These are phyloP conservation scores for Lycophotia porphyrea DNA, from an alignment of 2,888 invertebrate species.

Conservation along the genomic window DNA sequence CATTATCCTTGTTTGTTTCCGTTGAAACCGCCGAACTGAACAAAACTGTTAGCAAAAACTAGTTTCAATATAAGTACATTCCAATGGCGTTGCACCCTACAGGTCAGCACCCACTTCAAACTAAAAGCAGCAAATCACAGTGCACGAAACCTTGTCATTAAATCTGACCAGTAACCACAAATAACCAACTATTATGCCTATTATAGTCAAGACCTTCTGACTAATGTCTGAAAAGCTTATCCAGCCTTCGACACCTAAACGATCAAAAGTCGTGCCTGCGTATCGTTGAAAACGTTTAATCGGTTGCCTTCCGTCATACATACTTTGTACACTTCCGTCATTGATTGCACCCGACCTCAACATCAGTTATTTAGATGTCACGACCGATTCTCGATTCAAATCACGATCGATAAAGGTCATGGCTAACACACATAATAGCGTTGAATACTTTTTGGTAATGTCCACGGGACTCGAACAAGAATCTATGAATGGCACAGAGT, in stretches of 20 bases:
- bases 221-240: conserved; percentile 61
- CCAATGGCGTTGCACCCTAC: conserved; percentile 27
- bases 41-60: neutral
- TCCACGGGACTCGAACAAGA: conserved; percentile 67
- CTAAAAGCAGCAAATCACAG: conserved; percentile 53
- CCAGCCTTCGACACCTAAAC: conserved; percentile 72
- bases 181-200: conserved; percentile 57
- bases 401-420: conserved; percentile 87
- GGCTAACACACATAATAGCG: conserved; percentile 78
- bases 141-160: conserved; percentile 55
- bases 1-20: no score
- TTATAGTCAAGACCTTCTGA: conserved; percentile 63
- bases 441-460: conserved; percentile 72
- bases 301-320: conserved; percentile 81
- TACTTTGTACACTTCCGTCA: conserved; percentile 82
- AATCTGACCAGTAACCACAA: conserved; percentile 48
- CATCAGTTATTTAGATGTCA: conserved; percentile 87
- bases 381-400: conserved; percentile 80
- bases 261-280: conserved; percentile 69
- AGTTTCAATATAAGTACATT: neutral
- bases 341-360: conserved; percentile 85
- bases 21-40: no score
- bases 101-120: conserved; percentile 45
- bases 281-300: conserved; percentile 76
- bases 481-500: conserved; percentile 56